Evolutionary conservation across 2,888 invertebrate species (phyloP).

Genomic region (Torymus aiolomorphi): DNA sequence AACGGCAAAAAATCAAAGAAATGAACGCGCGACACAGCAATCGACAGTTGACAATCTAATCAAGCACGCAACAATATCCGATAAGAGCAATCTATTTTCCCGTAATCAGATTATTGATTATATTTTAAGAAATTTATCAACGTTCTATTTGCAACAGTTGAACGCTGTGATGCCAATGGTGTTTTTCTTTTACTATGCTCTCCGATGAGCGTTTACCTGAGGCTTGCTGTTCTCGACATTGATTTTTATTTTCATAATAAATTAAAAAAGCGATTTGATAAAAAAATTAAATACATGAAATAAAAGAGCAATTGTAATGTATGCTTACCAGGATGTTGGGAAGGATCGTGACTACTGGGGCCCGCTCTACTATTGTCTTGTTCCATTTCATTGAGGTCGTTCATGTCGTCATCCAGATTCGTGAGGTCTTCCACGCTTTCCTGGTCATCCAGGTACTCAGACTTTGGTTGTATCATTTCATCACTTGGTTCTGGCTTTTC

Average conservation of each 20-base stretch:
- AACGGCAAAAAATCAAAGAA: slow-evolving; percentile 45
- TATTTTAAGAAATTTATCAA: slow-evolving; percentile 21
- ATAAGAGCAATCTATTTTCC: slow-evolving; percentile 8
- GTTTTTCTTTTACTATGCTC: neutral
- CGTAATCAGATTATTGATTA: slow-evolving; percentile 8
- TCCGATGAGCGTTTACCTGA: slow-evolving; percentile 24
- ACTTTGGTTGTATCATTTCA: slow-evolving; percentile 82
- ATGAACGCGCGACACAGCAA: slow-evolving; percentile 36
- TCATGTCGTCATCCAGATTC: slow-evolving; percentile 86
- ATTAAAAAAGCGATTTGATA: slow-evolving; percentile 27
- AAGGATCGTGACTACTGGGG: slow-evolving; percentile 78
- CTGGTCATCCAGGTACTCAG: slow-evolving; percentile 84
- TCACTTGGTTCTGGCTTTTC: slow-evolving; percentile 79
- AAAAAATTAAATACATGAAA: slow-evolving; percentile 20
- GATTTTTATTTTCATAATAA: slow-evolving; percentile 44
- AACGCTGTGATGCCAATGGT: slow-evolving; percentile 13
- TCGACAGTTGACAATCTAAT: slow-evolving; percentile 32
- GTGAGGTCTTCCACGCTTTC: slow-evolving; percentile 90
- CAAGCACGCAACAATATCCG: neutral
- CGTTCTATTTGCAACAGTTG: slow-evolving; percentile 21
- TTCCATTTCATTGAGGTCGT: slow-evolving; percentile 83
- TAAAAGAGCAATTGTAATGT: neutral
- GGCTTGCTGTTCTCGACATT: slow-evolving; percentile 48
- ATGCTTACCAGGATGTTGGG: slow-evolving; percentile 81
- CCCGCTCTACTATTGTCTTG: slow-evolving; percentile 83